Evolutionary conservation across 2,797 vertebrate genomes (phyloP), one percentile per base, ranked within the genome.

Genomic region (Microchirus variegatus): DNA sequence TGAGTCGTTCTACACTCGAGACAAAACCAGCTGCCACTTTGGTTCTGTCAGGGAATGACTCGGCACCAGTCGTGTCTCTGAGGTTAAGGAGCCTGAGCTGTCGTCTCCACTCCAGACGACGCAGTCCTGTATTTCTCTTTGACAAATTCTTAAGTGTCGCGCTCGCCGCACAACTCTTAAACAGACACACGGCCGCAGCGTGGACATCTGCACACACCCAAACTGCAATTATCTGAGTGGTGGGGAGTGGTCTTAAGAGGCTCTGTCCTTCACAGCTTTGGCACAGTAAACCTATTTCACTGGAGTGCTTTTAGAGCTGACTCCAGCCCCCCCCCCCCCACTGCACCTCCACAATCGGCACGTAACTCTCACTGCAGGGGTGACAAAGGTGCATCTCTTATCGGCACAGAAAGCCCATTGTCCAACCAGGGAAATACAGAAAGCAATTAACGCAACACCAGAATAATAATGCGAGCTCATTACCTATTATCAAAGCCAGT

Each of bases 391-490:
- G 87, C 87, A 90, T 89, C 91, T 91, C 91, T 93, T 93, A 94
- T 93, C 92, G 63, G 84, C 75, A 82, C 80, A 86, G 86, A 92
- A 91, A 91, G 88, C 88, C 90, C 86, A 93, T 93, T 94, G 92
- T 94, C 91, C 92, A 87, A 92, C 89, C 76, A 80, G 88, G 89
- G 91, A 90, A 92, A 91, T 91, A 92, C 90, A 91, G 91, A 94
- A 94, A 93, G 93, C 91, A 94, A 94, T 94, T 94, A 94, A 92
- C 87, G 86, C 77, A 50, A 79, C 89, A 85, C 78, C 85, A 86
- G 90, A 93, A 94, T 92, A 93, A 93, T 93, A 92, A 93, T 91
- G 90, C 75, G 59, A 89, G 91, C 93, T 94, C 91, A 92, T 94
- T 93, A 93, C 90, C 89, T 89, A 91, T 91, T 92, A 93, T 92